Percentiles rank a stretch among this genome's conserved stretches.
phyloP scores from a whole-genome alignment of 2,797 vertebrate genomes.

The Periparus ater region DNA sequence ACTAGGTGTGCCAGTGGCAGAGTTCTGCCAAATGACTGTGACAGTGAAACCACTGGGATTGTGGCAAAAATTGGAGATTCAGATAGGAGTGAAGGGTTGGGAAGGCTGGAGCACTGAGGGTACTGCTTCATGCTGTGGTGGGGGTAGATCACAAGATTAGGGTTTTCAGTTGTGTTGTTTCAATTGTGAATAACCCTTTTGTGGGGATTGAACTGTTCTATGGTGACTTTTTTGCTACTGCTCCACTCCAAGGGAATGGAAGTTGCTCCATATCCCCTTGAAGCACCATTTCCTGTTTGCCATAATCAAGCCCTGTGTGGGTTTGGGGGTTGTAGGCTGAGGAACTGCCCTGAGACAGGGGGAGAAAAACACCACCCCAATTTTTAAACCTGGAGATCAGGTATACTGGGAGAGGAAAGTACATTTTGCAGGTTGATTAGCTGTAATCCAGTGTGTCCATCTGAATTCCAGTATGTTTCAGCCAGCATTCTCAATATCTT shows the following conservation, averaged over 20 bases:
- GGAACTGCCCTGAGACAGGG: background rate
- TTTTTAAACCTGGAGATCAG: background rate
- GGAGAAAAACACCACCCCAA: accelerated
- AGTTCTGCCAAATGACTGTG: background rate
- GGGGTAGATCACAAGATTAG: background rate
- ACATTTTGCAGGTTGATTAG: background rate
- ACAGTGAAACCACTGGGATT: background rate
- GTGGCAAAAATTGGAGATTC: background rate
- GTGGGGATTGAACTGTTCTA: background rate
- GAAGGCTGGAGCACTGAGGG: background rate
- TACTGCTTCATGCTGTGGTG: background rate
- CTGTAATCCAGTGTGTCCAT: too few species aligned
- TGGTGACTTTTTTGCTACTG: background rate
- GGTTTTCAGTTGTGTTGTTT: background rate
- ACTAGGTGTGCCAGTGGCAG: background rate
- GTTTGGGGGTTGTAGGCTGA: background rate
- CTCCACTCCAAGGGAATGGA: background rate
- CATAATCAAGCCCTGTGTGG: background rate
- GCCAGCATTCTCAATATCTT: background rate
- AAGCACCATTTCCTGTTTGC: background rate
- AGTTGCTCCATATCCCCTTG: background rate
- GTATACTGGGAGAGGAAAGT: background rate
- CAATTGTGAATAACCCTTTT: background rate
- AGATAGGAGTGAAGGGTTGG: background rate
- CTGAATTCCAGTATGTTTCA: background rate